Percentiles rank a stretch among this genome's conserved stretches.
Evolutionary conservation across 2,113 vertebrate species (phyloP).

Genomic region (Mirounga angustirostris): DNA sequence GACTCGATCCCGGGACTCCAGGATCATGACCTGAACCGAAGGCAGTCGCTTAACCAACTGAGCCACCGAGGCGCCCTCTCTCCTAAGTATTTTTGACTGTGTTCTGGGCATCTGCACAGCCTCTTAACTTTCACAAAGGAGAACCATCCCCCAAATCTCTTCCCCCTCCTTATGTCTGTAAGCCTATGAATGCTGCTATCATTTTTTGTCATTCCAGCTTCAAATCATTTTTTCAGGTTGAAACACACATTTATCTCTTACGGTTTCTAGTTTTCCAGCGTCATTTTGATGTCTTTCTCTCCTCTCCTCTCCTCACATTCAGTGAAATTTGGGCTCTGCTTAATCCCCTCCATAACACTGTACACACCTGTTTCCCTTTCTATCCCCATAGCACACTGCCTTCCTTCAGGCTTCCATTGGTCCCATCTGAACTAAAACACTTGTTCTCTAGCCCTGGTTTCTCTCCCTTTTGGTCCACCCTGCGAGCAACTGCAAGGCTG

Average conservation of each 20-base stretch:
- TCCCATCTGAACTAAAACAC: not conserved
- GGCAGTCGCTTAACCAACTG: too few species aligned
- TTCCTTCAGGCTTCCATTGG: not conserved
- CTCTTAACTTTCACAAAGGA: not conserved
- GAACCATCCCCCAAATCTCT: not conserved
- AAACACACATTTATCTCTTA: not conserved
- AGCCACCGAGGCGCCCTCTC: too few species aligned
- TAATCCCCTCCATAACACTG: not conserved
- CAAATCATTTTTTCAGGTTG: not conserved
- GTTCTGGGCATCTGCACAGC: not conserved
- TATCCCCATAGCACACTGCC: fast-evolving
- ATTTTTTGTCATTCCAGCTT: not conserved
- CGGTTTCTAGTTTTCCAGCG: not conserved
- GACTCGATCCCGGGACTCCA: too few species aligned
- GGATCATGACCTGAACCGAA: too few species aligned
- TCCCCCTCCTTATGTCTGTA: not conserved
- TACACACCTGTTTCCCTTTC: not conserved
- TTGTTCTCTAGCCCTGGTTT: not conserved
- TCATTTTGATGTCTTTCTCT: not conserved
- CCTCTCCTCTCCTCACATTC: not conserved
- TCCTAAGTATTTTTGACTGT: not conserved
- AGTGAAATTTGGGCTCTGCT: not conserved
- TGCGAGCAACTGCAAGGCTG: not conserved
- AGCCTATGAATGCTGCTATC: not conserved
- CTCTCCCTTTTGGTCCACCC: not conserved